Percentiles rank a stretch among this genome's conserved stretches.
phyloP scores from a whole-genome alignment of 1,140 invertebrate species.

The Pristionchus pacificus region DNA sequence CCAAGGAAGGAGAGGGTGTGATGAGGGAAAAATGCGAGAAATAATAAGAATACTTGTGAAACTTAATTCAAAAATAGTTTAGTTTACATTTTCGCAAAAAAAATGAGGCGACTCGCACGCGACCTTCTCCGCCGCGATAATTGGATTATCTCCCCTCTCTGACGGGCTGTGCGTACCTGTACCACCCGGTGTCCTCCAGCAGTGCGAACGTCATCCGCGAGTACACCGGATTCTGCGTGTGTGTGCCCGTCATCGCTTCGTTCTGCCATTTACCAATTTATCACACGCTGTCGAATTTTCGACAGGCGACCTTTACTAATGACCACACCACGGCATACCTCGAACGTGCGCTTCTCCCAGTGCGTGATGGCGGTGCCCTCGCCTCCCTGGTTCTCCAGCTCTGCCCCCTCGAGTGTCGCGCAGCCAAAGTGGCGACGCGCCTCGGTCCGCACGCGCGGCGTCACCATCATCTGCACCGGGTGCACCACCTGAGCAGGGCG shows the following conservation, averaged over 20 bases:
- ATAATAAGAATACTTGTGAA: too few relatives aligned
- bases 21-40: too few relatives aligned
- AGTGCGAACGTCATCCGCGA: constrained; percentile 89
- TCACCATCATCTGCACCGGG: constrained; percentile 44
- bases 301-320: constrained; percentile 44
- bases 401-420: constrained; percentile 82
- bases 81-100: too few relatives aligned
- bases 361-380: constrained; percentile 93
- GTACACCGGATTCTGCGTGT: constrained; percentile 96
- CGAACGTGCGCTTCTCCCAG: constrained; percentile 96
- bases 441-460: neutral
- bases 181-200: constrained; percentile 91
- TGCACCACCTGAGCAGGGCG: constrained; percentile 32
- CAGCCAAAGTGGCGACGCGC: constrained; percentile 64
- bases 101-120: too few relatives aligned
- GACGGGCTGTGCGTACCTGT: too few relatives aligned
- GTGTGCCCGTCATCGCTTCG: constrained; percentile 98
- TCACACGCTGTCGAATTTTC: too few relatives aligned
- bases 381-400: constrained; percentile 94
- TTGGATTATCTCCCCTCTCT: too few relatives aligned
- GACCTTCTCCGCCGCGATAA: too few relatives aligned
- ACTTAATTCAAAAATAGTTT: too few relatives aligned
- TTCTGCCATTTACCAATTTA: too few relatives aligned
- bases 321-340: constrained; percentile 64
- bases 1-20: too few relatives aligned